Percentiles rank a stretch among this genome's conserved stretches.
Evolutionary conservation across 2,888 invertebrate genomes (phyloP).

Genomic region (Chymomyza fuscimana): DNA sequence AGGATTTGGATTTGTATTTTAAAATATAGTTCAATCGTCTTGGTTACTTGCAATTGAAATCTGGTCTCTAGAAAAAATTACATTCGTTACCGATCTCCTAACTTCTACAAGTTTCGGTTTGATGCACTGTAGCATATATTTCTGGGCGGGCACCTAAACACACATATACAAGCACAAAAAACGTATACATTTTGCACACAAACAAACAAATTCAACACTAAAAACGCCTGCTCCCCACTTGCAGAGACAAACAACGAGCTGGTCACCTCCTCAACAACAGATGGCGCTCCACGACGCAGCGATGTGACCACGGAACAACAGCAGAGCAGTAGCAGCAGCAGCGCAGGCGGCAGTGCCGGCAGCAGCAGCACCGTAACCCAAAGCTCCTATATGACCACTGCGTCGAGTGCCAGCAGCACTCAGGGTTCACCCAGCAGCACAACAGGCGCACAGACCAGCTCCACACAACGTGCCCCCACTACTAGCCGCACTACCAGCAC

Average conservation of each 20-base stretch:
- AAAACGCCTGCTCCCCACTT: constrained; percentile 56
- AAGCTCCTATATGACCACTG: constrained; percentile 23
- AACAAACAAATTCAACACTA: constrained; percentile 35
- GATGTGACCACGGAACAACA: constrained; percentile 81
- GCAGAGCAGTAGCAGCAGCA: constrained; percentile 77
- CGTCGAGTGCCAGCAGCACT: constrained; percentile 21
- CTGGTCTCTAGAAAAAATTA: no score
- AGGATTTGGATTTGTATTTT: no score
- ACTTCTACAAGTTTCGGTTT: constrained; percentile 1
- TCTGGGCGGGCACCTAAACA: constrained; percentile 35
- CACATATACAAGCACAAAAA: constrained; percentile 24
- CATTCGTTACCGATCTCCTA: no score
- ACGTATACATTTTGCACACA: constrained; percentile 2
- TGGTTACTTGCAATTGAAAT: no score
- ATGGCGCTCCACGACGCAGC: constrained; percentile 53
- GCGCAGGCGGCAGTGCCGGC: constrained; percentile 36
- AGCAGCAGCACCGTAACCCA: constrained; percentile 45
- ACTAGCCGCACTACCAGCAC: constrained; percentile 56
- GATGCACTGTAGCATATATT: constrained; percentile 16
- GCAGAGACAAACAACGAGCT: constrained; percentile 73
- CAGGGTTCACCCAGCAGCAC: constrained; percentile 45
- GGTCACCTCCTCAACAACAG: constrained; percentile 68
- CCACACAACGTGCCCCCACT: constrained; percentile 53
- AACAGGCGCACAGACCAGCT: constrained; percentile 43
- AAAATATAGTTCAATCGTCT: no score